Evolutionary conservation across 2,113 vertebrate species (phyloP), one percentile per base, ranked within the genome.

Genomic region (Tachysurus fulvidraco): DNA sequence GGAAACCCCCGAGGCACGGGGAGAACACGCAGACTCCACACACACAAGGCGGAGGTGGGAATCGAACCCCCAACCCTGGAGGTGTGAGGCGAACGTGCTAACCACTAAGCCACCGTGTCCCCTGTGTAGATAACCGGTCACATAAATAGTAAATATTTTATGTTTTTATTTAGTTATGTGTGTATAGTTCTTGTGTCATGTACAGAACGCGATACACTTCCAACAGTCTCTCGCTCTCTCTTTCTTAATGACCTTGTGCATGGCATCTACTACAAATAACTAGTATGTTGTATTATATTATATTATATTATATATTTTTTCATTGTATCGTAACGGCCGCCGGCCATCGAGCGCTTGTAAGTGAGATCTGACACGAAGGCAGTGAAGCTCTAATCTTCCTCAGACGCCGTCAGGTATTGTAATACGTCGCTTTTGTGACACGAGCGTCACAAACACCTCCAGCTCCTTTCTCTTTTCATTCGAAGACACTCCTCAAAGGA

Each of bases 401-500:
- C 54, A 46, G 85, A 81, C 30, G 19, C 69, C 23, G 77, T 50
- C 78, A 60, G 78, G 30, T 41, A 44, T 80, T 69, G 69, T 30
- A 77, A 57, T 36, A 54, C 85, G 23, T 3, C 28, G 23, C 60
- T 9, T 80, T 80, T 28, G 30, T 19, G 25, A 46, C 85, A 78
- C 46, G 5, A 23, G 23, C 25, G 5, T 13, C 46, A 52, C 23
- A 59, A 60, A 82, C 79, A 64, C 69, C 67, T 86, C n/a, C 79
- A n/a, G 55, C 28, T 30, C 7, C 85, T 17, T 21, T 28, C 67
- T 74, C 50, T 55, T 74, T 64, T 76, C 69, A 82, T 54, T 41
- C 60, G 4, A 52, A 83, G 79, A 52, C 57, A 46, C 55, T n/a
- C n/a, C 80, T 87, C 57, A 36, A 54, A 64, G 79, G 80, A 87